Evolutionary conservation across 2,113 vertebrate genomes (phyloP).

Genomic region (Trochalopteron elliotii): DNA sequence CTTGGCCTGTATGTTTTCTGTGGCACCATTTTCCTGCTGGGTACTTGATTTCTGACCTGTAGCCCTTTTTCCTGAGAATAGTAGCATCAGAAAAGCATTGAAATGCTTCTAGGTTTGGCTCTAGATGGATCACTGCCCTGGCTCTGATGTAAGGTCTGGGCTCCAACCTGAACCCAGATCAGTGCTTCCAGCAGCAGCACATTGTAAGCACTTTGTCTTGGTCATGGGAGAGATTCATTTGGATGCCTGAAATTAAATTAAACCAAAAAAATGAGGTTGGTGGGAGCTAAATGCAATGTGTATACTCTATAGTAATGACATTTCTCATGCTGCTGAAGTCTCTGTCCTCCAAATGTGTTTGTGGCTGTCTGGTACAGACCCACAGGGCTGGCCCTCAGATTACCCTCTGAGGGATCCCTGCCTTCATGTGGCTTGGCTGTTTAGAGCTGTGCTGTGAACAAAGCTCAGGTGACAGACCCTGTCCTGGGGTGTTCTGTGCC

Average conservation of each 20-base stretch:
- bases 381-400: background rate
- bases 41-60: background rate
- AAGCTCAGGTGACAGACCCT: background rate
- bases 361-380: background rate
- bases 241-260: background rate
- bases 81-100: background rate
- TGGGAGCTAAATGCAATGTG: background rate
- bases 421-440: rapidly evolving
- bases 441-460: background rate
- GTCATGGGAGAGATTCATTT: background rate
- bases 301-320: background rate
- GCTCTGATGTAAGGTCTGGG: background rate
- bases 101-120: background rate
- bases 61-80: background rate
- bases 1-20: background rate
- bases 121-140: background rate
- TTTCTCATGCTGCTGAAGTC: background rate
- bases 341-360: background rate
- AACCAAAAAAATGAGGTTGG: background rate
- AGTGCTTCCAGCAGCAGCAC: background rate
- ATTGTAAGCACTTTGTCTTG: background rate
- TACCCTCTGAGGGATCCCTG: background rate
- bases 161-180: background rate
- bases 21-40: background rate
- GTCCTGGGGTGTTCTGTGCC: background rate